Base-by-base conservation (phyloP, 2,113 vertebrate genomes). In the Rhinoptilus africanus region DNA sequence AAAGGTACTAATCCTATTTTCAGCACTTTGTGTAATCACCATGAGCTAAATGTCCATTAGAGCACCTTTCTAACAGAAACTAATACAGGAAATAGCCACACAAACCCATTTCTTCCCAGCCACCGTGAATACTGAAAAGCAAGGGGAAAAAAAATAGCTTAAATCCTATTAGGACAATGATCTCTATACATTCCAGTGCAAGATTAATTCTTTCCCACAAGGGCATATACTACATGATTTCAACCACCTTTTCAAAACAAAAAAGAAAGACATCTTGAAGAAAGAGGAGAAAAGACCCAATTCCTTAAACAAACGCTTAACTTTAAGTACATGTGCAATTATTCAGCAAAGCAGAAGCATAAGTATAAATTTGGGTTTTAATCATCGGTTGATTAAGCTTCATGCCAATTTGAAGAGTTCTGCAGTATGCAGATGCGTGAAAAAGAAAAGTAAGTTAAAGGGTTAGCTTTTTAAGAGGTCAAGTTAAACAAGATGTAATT, bases 141-240 rank as follows among this genome's bases (percentile, higher is more conserved):
- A 96, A 93, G 35, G 24, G 37, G 9, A 12, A 80, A 77, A n/a
- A 74, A 92, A 91, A 73, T 9, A 47, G 14, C 22, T 79, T 93
- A 87, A 96, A 92, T 96, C 93, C 93, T 92, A 85, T 96, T 94
- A 93, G 72, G 56, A 96, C 79, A 87, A 94, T 21, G 77, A 84
- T 93, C 62, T 45, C 43, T 54, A 85, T 63, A 77, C 93, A 89
- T 95, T 97, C 91, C 88, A 91, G 69, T 74, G 45, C 77, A 63
- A 93, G 85, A 96, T 88, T 96, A 95, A 83, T 93, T 94, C 77
- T 95, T 97, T 94, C 94, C 80, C 94, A 96, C 93, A 93, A 88
- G 47, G 60, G 27, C 50, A 69, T 76, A 73, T 23, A 50, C 59
- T 76, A 57, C 39, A 73, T 53, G 3, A 79, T 51, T 93, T 77